Percentiles rank a stretch among this genome's conserved stretches.
These are phyloP conservation scores for Numenius phaeopus DNA, from an alignment of 2,797 vertebrate genomes.

Conservation along the genomic window DNA sequence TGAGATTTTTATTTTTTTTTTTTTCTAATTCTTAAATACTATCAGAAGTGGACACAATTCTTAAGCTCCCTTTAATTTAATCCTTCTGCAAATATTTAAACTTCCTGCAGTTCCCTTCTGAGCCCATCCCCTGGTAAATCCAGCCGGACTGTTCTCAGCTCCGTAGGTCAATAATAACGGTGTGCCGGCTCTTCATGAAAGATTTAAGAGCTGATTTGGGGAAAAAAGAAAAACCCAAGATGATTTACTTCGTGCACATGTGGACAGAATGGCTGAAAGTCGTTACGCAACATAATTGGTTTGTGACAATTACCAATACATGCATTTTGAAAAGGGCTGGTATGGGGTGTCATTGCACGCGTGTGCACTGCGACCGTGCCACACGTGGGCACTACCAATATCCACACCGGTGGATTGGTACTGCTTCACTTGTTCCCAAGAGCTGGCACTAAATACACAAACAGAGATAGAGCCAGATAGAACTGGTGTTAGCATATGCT, in stretches of 20 bases:
- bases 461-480: background rate
- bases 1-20: background rate
- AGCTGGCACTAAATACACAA: background rate
- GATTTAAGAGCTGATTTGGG: background rate
- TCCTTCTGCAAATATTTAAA: background rate
- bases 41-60: background rate
- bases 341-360: no score
- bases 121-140: background rate
- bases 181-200: background rate
- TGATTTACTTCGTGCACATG: background rate
- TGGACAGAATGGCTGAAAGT: background rate
- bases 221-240: no score
- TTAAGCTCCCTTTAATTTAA: background rate
- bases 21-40: background rate
- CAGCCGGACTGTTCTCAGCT: background rate
- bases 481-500: background rate
- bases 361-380: background rate
- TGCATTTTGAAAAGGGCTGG: background rate
- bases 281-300: background rate
- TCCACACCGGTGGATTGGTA: background rate
- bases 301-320: background rate
- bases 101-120: background rate
- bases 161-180: background rate
- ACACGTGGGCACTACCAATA: background rate
- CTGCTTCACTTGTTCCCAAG: background rate